Evolutionary conservation across 1,140 invertebrate species (phyloP).

Genomic region (Phymorhynchus buccinoides): DNA sequence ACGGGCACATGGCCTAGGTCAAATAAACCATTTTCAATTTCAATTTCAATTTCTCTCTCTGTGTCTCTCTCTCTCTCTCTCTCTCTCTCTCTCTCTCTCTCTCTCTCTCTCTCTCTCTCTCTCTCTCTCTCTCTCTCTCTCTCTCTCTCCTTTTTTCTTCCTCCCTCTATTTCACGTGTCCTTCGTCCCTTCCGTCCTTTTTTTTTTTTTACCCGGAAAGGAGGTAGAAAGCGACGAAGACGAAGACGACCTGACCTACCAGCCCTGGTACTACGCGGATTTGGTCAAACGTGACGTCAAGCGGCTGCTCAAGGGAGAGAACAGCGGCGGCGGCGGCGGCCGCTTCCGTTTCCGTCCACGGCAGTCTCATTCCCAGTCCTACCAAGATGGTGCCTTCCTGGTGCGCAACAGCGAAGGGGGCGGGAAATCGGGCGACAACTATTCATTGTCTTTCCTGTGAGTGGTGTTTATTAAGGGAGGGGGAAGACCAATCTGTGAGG

Average conservation of each 20-base stretch:
- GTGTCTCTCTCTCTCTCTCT: neutral
- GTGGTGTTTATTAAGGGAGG: too few species aligned
- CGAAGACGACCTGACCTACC: constrained; percentile 91
- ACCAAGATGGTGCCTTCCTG: constrained; percentile 95
- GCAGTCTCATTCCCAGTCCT: constrained; percentile 69
- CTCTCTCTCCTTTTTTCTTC: neutral
- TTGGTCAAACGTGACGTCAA: constrained; percentile 84
- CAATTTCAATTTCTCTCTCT: too few species aligned
- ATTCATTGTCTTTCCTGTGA: constrained; percentile 91
- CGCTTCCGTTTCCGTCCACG: neutral
- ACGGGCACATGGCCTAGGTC: too few species aligned
- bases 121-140: neutral
- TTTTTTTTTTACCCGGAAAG: constrained; percentile 44
- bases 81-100: neutral
- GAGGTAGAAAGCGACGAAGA: constrained; percentile 80
- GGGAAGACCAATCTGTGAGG: too few species aligned
- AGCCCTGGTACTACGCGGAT: constrained; percentile 92
- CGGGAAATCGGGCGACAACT: constrained; percentile 80
- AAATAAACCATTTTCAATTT: too few species aligned
- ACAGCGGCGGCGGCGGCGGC: constrained; percentile 67
- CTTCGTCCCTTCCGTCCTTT: neutral
- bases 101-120: neutral
- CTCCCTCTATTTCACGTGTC: neutral
- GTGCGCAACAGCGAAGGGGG: constrained; percentile 94
- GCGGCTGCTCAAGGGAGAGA: constrained; percentile 81